Evolutionary conservation across 2,113 vertebrate species (phyloP), one percentile per base, ranked within the genome.

Genomic region (Stegastes partitus): DNA sequence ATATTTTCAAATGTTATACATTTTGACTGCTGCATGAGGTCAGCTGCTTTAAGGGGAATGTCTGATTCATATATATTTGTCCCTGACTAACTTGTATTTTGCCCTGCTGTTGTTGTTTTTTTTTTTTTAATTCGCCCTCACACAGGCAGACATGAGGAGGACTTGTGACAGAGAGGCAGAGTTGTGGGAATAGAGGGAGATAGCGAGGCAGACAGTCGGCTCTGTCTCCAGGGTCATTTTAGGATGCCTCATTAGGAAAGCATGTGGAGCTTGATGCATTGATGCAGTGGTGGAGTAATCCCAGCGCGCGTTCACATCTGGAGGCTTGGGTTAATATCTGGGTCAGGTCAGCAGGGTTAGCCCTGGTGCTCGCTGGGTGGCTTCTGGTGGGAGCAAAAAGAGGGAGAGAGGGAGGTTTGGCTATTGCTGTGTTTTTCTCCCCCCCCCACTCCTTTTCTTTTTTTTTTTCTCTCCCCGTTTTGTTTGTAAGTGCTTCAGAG

Each of bases 311-410:
- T 87, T 89, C 92, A 94, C 94, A 94, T 94, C 94, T 95, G 93
- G 94, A 94, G 91, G 88, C 91, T 90, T 79, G 85, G 91, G 93
- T 91, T 94, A 93, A 94, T 93, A 94, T 93, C 86, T 95, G 92
- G 93, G 93, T 95, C 94, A 93, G 93, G 93, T 93, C 93, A 93
- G 74, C 81, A n/a, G 82, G 90, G 86, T 91, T 64, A 84, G 83
- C 79, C 77, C 77, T 77, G 83, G 87, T 90, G 86, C 75, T 86
- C 50, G 31, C 85, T 88, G 81, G 81, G 89, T 87, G 88, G 82
- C 86, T 90, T 89, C 86, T 84, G 84, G 79, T 89, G 68, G 65
- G 73, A 76, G 84, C 53, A 54, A 14, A 78, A 25, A 80, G 84
- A 23, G 59, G 42, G 21, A 9, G 21, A 23, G 51, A 12, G 51